Conservation (phyloP, 2,888 invertebrate species). For the Phanerotoma sp. region DNA sequence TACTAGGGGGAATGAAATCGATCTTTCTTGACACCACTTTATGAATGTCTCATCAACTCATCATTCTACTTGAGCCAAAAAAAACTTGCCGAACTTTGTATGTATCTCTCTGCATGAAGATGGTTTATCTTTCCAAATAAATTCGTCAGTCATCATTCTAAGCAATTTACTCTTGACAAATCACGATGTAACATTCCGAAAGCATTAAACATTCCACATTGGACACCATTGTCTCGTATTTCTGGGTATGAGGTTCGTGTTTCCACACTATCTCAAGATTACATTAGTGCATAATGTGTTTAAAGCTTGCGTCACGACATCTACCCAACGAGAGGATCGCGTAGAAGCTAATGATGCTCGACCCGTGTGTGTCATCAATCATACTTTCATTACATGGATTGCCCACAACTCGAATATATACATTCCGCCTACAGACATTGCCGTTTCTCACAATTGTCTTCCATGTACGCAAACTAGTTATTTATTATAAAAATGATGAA, state of each 20-base stretch:
- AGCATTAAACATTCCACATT: slow-evolving; percentile 1
- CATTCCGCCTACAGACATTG: slow-evolving; percentile 45
- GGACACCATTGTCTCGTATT: slow-evolving; percentile 6
- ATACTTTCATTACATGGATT: slow-evolving; percentile 57
- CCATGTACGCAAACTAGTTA: not conserved
- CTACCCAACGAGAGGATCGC: slow-evolving; percentile 17
- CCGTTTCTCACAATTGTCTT: not conserved
- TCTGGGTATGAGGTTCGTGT: slow-evolving; percentile 8
- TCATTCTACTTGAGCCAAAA: not conserved
- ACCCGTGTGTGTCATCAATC: slow-evolving; percentile 53
- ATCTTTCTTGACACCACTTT: too few species aligned
- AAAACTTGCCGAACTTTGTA: not conserved
- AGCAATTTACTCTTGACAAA: slow-evolving; percentile 4
- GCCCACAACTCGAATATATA: slow-evolving; percentile 45
- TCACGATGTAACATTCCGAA: not conserved
- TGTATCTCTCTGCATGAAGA: not conserved
- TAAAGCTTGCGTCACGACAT: slow-evolving; percentile 24
- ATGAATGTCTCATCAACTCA: too few species aligned
- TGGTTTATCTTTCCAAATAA: not conserved
- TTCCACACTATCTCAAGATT: slow-evolving; percentile 27
- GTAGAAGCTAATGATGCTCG: slow-evolving; percentile 50
- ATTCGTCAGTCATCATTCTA: not conserved
- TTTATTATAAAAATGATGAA: not conserved
- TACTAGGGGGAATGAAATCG: slow-evolving; percentile 4
- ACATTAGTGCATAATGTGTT: slow-evolving; percentile 34